A percentile compares a stretch with the other conserved stretches of the same genome.
Evolutionary conservation across 2,797 vertebrate species (phyloP).

Genomic region (Takifugu ocellatus): DNA sequence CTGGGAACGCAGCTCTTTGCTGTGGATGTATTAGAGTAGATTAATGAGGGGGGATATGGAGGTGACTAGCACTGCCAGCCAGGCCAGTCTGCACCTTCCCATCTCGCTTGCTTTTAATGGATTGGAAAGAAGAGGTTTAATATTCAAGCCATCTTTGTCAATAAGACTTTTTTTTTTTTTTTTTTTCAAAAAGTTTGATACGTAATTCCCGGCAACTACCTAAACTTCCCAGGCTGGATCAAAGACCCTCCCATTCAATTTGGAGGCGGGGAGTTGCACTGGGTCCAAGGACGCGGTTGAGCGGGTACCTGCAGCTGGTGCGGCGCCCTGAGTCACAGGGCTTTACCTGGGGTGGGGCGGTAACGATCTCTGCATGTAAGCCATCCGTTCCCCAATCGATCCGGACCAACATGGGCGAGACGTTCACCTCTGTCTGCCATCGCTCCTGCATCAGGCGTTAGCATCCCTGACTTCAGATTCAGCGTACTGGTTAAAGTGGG

Average conservation of each 20-base stretch:
- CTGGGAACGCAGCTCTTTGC: conserved; percentile 69
- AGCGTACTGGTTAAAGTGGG: conserved; percentile 20
- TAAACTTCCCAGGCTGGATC: no score
- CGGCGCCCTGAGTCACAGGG: conserved; percentile 35
- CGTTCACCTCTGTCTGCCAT: conserved; percentile 75
- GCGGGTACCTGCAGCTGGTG: conserved; percentile 41
- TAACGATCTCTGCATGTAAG: conserved; percentile 76
- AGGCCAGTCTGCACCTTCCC: conserved; percentile 49
- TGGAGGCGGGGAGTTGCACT: neutral
- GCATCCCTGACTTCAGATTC: conserved; percentile 25
- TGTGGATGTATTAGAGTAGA: conserved; percentile 75
- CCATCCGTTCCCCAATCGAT: conserved; percentile 78
- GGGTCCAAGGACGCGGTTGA: conserved; percentile 29
- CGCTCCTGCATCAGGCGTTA: no score
- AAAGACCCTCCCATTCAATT: no score
- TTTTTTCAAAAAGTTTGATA: no score
- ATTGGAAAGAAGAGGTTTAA: conserved; percentile 50
- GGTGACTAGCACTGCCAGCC: conserved; percentile 63
- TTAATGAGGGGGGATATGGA: conserved; percentile 75
- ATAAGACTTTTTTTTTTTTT: conserved; percentile 24
- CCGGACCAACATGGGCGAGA: conserved; percentile 78
- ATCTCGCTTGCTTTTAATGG: conserved; percentile 48
- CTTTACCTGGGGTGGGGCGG: conserved; percentile 56
- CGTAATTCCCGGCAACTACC: no score
- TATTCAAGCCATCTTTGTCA: conserved; percentile 52